Conservation (phyloP, 2,888 invertebrate species). For the Sinohyriopsis cumingii region DNA sequence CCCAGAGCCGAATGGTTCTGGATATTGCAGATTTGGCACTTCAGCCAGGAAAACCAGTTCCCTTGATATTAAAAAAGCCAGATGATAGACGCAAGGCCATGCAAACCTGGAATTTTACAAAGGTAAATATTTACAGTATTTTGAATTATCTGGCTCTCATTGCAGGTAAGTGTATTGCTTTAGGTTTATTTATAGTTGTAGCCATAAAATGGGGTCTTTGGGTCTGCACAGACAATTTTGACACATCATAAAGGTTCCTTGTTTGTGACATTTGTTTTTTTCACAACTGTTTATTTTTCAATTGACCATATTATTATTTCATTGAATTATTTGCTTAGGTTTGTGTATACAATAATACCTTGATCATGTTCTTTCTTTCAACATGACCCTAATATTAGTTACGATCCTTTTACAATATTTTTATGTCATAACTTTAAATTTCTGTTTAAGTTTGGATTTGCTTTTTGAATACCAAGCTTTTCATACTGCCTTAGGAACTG, state of each 20-base stretch:
- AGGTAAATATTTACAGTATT: constrained; percentile 39
- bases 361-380: background rate
- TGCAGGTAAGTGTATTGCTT: background rate
- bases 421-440: background rate
- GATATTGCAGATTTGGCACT: constrained; percentile 92
- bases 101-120: constrained; percentile 93
- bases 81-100: constrained; percentile 89
- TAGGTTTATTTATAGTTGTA: background rate
- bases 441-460: background rate
- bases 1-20: constrained; percentile 77
- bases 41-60: constrained; percentile 84
- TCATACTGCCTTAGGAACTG: no score
- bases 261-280: background rate
- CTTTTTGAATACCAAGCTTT: no score
- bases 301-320: background rate
- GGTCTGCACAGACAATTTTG: no score
- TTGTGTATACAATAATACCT: no score
- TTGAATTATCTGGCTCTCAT: background rate
- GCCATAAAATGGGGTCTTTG: background rate
- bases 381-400: background rate
- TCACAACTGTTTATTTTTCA: background rate
- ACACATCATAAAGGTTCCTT: background rate
- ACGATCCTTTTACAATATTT: background rate
- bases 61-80: constrained; percentile 86
- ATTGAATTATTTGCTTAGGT: background rate